Evolutionary conservation across 92 coral and sea anemone species (phyloP), one percentile per base, ranked within the genome.

Genomic region (Actinernus sp.): DNA sequence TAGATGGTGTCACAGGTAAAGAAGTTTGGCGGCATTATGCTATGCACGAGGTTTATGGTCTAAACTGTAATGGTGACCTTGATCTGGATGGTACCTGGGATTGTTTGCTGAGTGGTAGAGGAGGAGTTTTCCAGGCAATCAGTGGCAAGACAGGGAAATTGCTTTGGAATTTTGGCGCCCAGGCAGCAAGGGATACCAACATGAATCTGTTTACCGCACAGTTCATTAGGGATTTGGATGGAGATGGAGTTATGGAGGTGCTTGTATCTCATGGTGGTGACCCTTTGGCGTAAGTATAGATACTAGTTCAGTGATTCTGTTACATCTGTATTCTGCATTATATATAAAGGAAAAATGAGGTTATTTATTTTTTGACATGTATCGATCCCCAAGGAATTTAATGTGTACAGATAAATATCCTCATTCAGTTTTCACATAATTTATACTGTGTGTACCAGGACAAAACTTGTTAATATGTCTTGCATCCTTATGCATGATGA

Each of bases 21-120:
- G 95, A 94, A 46, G 53, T 94, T 22, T 94, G 98, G 98, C 69
- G 98, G 48, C 98, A 94, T 84, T 94, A 94, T 51, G 75, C 92
- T 28, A 83, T 91, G 83, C 98, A 94, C 80, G 98, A 94, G 71
- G 79, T 91, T 29, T 94, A 87, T 81, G 92, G 92, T 3, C 36
- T 94, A 28, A 94, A 94, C 55, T 94, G 98, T 68, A 91, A 94
- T 84, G 97, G 89, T 0, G 98, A 94, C 58, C 61, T 94, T 11
- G 95, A 94, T 67, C 59, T 14, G 18, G 98, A 94, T 68, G 98
- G 97, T 0, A 87, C 90, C 11, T 78, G 85, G 54, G 98, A 94
- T 55, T 94, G 98, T 45, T 67, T 94, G 68, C 51, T 94, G 18
- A 85, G 92, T 1, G 98, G 98, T 5, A 76, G 98, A 47, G 98